Evolutionary conservation across 2,888 invertebrate species (phyloP).

Genomic region (Cephus pulcher): DNA sequence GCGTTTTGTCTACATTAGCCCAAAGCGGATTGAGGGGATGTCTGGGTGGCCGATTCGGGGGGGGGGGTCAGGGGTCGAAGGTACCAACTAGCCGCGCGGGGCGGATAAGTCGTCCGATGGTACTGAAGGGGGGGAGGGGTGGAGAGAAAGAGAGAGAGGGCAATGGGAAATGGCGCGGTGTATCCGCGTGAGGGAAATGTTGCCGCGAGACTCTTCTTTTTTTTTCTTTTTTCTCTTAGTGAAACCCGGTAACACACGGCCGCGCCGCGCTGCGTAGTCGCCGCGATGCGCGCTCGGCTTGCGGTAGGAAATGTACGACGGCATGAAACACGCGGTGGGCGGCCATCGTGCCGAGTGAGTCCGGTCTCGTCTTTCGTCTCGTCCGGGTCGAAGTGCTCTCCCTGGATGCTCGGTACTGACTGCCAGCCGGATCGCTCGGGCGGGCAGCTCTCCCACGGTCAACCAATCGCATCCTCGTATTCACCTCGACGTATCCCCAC

Average conservation of each 20-base stretch:
- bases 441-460: slow-evolving; percentile 64
- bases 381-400: slow-evolving; percentile 48
- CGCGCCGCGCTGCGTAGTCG: slow-evolving; percentile 22
- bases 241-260: slow-evolving; percentile 24
- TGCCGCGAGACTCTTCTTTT: slow-evolving; percentile 12
- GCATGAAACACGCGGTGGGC: slow-evolving; percentile 48
- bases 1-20: background rate
- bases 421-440: slow-evolving; percentile 60
- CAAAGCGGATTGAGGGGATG: background rate
- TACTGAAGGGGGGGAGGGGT: background rate
- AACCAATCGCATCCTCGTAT: slow-evolving; percentile 62
- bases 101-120: background rate
- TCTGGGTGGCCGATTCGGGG: background rate
- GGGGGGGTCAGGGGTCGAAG: background rate
- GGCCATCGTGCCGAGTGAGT: slow-evolving; percentile 51
- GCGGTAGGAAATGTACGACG: slow-evolving; percentile 39
- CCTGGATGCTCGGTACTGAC: slow-evolving; percentile 61
- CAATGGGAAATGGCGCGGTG: background rate
- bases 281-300: slow-evolving; percentile 18
- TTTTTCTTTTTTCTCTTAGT: background rate
- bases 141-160: background rate
- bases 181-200: background rate
- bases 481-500: slow-evolving; percentile 52
- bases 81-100: background rate
- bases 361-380: slow-evolving; percentile 12